A percentile compares a stretch with the other conserved stretches of the same genome.
Conservation (phyloP, 2,113 vertebrate genomes). For the Rhinoptilus africanus region DNA sequence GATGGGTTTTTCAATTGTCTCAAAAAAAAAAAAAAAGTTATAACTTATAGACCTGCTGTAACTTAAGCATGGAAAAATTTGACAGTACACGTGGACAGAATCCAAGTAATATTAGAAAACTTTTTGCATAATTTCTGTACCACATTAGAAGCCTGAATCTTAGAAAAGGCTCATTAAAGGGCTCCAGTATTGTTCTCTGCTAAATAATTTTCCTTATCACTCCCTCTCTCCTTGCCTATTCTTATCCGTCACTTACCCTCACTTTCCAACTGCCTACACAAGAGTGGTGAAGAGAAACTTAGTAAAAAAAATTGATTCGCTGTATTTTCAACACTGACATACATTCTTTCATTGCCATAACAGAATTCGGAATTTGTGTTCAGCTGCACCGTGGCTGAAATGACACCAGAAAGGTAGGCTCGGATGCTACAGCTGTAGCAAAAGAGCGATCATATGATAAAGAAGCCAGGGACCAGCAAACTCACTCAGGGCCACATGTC, state of each 20-base stretch:
- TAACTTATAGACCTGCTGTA: neutral
- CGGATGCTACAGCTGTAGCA: neutral
- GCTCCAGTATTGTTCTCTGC: constrained; percentile 7
- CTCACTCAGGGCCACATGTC: neutral
- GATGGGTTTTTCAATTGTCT: neutral
- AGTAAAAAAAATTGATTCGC: neutral
- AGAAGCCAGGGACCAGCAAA: neutral
- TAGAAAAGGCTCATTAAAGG: neutral
- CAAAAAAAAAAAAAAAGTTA: neutral
- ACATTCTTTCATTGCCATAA: neutral
- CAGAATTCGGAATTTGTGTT: neutral
- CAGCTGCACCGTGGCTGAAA: neutral
- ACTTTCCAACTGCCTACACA: constrained; percentile 21
- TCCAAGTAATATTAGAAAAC: neutral
- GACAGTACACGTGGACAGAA: neutral
- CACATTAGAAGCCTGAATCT: neutral
- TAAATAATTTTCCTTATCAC: constrained; percentile 11
- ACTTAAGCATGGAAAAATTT: neutral
- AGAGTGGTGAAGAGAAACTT: neutral
- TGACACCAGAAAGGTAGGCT: neutral
- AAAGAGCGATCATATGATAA: neutral
- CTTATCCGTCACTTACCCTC: constrained; percentile 19
- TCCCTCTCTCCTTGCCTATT: constrained; percentile 5
- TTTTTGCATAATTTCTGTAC: neutral
- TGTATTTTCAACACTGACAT: neutral